A percentile compares a stretch with the other conserved stretches of the same genome.
Conservation (phyloP, 2,888 invertebrate species). For the Meghimatium bilineatum region DNA sequence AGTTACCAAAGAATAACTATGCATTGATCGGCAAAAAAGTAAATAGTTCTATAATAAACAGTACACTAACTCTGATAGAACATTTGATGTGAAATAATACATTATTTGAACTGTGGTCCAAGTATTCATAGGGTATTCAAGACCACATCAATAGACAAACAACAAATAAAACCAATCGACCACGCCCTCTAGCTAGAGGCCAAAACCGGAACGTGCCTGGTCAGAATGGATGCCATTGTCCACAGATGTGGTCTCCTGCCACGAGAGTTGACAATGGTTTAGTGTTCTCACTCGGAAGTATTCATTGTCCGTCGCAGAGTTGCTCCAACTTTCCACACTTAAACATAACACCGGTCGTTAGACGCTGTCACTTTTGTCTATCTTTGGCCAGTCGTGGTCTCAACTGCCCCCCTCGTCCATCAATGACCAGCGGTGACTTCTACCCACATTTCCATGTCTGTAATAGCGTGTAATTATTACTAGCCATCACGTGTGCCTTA, state of each 20-base stretch:
- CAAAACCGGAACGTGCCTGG: too few species aligned
- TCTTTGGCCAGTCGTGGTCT: background rate
- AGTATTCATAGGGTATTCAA: too few species aligned
- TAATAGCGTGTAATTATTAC: slow-evolving; percentile 24
- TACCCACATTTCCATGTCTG: background rate
- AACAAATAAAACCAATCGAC: too few species aligned
- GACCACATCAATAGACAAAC: too few species aligned
- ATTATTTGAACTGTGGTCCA: too few species aligned
- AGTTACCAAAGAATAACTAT: too few species aligned
- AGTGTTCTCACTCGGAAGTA: background rate
- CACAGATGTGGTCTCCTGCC: background rate
- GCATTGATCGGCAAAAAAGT: too few species aligned
- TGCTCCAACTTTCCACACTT: background rate
- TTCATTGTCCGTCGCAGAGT: background rate
- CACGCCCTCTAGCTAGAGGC: too few species aligned
- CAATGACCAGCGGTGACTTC: slow-evolving; percentile 21
- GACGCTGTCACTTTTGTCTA: background rate
- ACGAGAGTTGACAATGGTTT: background rate
- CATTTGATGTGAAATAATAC: too few species aligned
- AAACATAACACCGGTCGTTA: background rate
- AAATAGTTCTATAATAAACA: too few species aligned
- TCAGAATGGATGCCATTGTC: background rate
- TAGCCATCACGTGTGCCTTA: slow-evolving; percentile 8
- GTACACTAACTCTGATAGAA: too few species aligned
- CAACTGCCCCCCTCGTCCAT: background rate